Base-by-base conservation (phyloP, 2,888 invertebrate species). In the Achlya flavicornis region DNA sequence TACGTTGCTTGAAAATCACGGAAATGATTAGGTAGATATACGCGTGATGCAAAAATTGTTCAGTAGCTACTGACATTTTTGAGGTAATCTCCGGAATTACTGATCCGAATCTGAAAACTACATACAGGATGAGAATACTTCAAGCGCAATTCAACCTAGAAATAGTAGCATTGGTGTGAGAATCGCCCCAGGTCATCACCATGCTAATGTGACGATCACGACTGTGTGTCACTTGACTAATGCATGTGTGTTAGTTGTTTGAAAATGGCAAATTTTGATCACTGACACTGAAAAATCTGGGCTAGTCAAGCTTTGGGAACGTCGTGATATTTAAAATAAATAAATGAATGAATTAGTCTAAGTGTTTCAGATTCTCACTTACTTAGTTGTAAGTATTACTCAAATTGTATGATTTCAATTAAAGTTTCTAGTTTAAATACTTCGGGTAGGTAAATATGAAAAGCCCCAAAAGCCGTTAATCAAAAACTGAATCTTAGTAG, bases 161-260 rank as follows among this genome's bases (percentile, higher is more conserved):
- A 82, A 79, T 67, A 72, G 78, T 80, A 74, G 71, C 73, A 72
- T 78, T 75, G 73, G 77, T 84, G 86, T 87, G 87, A 80, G 87
- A 87, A 82, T 72, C 64, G 76, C 79, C 72, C 67, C 75, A 70
- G 82, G 83, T 82, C 82, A 79, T 65, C 73, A 70, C 67, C 70
- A 73, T 73, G 74, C 75, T 84, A 81, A 87, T 81, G 79, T 73
- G 76, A 71, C 63, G 74, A 77, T 82, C 86, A 86, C 85, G 86
- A 81, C 69, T 58, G 65, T 68, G 72, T 71, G 70, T 63, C 64
- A 65, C 60, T 64, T 62, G 48, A 32, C 46, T 8, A 48, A 41
- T 60, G 38, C 57, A 43, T 57, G n/a, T 38, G n/a, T 41, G 33
- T 62, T 58, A 63, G 63, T 64, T 61, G 63, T 59, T 65, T 64